These are phyloP conservation scores for Leuciscus waleckii DNA, from an alignment of 2,797 vertebrate genomes.

Conservation along the genomic window DNA sequence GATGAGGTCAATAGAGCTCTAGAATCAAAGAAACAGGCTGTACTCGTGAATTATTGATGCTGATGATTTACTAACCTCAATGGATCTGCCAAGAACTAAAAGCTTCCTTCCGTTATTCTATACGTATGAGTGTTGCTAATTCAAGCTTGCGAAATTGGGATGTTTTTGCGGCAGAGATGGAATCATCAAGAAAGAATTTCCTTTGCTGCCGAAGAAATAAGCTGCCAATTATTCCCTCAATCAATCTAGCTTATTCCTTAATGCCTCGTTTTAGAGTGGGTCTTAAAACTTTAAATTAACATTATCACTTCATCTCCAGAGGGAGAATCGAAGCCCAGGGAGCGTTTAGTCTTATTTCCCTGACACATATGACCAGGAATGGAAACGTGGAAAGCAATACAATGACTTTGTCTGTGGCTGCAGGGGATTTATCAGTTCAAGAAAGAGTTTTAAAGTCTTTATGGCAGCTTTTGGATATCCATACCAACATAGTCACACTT, in stretches of 20 bases:
- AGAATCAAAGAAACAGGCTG: constrained; percentile 74
- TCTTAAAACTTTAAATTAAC: constrained; percentile 74
- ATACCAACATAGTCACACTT: neutral
- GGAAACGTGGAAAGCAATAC: constrained; percentile 69
- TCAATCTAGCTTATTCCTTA: constrained; percentile 68
- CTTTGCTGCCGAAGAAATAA: constrained; percentile 56
- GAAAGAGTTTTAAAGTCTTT: neutral
- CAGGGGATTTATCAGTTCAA: constrained; percentile 59
- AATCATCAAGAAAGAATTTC: constrained; percentile 53
- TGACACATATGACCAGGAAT: constrained; percentile 73
- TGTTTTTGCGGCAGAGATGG: constrained; percentile 57
- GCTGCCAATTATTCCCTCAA: constrained; percentile 64
- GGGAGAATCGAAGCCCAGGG: constrained; percentile 69
- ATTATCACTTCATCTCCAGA: constrained; percentile 67
- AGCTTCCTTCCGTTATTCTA: constrained; percentile 55
- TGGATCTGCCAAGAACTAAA: constrained; percentile 67
- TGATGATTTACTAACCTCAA: constrained; percentile 71
- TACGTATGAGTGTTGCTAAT: constrained; percentile 64
- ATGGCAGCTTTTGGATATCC: neutral
- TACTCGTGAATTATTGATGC: constrained; percentile 79
- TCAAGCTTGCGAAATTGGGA: constrained; percentile 51
- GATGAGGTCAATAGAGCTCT: constrained; percentile 70
- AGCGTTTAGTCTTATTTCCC: constrained; percentile 68
- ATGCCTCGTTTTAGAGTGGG: constrained; percentile 69
- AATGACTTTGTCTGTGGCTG: constrained; percentile 70